phyloP scores from a whole-genome alignment of 1,140 invertebrate species.

The Stratiolaelaps scimitus region DNA sequence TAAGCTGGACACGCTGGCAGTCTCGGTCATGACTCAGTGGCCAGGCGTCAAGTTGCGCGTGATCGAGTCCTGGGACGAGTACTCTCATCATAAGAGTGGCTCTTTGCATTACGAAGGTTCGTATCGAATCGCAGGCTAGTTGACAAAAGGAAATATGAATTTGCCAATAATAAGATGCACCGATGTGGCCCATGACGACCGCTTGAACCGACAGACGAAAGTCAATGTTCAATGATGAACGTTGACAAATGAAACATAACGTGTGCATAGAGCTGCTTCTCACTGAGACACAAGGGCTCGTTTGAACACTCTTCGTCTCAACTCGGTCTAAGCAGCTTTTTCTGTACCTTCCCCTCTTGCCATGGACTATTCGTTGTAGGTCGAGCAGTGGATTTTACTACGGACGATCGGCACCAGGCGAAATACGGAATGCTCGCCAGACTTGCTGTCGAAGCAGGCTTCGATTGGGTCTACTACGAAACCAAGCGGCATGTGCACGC shows the following conservation, averaged over 20 bases:
- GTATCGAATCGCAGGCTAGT: too few species aligned
- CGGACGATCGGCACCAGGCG: constrained; percentile 73
- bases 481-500: constrained; percentile 86
- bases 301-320: too few species aligned
- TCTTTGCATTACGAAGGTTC: constrained; percentile 79
- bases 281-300: too few species aligned
- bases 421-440: constrained; percentile 91
- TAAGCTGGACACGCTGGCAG: constrained; percentile 81
- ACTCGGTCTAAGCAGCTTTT: too few species aligned
- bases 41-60: constrained; percentile 79
- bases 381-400: constrained; percentile 84
- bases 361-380: constrained; percentile 38
- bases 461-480: constrained; percentile 97
- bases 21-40: constrained; percentile 96
- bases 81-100: constrained; percentile 58
- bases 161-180: too few species aligned
- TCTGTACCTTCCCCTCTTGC: too few species aligned
- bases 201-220: too few species aligned
- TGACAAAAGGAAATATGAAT: too few species aligned
- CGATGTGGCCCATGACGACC: too few species aligned
- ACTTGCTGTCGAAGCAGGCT: constrained; percentile 88
- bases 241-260: too few species aligned
- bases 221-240: too few species aligned
- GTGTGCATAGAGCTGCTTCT: too few species aligned
- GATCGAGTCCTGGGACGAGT: constrained; percentile 87